Evolutionary conservation across 2,888 invertebrate species (phyloP).

Genomic region (Ectemnius continuus): DNA sequence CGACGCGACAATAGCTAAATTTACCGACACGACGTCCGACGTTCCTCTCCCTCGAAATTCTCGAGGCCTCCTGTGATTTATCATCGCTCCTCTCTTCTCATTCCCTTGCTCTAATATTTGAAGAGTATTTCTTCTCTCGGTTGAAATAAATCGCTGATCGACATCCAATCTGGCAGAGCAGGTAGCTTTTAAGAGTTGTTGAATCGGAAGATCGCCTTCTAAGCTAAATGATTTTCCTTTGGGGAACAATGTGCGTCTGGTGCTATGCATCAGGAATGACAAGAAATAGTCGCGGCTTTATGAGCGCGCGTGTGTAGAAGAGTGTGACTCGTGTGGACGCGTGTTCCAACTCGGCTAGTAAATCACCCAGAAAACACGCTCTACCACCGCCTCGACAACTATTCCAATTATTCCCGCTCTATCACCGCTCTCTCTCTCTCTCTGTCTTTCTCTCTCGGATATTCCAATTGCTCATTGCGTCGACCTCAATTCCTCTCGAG

Average conservation of each 20-base stretch:
- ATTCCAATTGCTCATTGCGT: too few species aligned
- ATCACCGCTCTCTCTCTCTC: constrained; percentile 14
- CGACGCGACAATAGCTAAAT: constrained; percentile 69
- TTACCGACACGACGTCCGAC: constrained; percentile 52
- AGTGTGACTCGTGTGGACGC: constrained; percentile 3
- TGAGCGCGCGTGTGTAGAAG: constrained; percentile 12
- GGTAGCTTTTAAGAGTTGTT: too few species aligned
- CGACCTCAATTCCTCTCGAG: too few species aligned
- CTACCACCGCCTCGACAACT: constrained; percentile 44
- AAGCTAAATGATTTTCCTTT: too few species aligned
- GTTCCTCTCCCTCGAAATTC: constrained; percentile 49
- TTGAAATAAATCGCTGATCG: too few species aligned
- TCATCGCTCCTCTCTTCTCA: constrained; percentile 50
- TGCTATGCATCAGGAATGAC: constrained; percentile 25
- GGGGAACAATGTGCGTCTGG: background rate
- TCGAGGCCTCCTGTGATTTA: constrained; percentile 65
- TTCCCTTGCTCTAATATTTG: constrained; percentile 62
- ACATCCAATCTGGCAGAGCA: too few species aligned
- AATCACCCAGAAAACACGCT: constrained; percentile 66
- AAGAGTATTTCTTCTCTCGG: too few species aligned
- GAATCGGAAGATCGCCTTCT: too few species aligned
- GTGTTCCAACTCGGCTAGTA: constrained; percentile 43
- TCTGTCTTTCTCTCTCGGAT: background rate
- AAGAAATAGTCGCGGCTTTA: constrained; percentile 33
- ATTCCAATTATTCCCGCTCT: constrained; percentile 56